Conservation (phyloP, 2,797 vertebrate species). For the Apodemus agrarius region DNA sequence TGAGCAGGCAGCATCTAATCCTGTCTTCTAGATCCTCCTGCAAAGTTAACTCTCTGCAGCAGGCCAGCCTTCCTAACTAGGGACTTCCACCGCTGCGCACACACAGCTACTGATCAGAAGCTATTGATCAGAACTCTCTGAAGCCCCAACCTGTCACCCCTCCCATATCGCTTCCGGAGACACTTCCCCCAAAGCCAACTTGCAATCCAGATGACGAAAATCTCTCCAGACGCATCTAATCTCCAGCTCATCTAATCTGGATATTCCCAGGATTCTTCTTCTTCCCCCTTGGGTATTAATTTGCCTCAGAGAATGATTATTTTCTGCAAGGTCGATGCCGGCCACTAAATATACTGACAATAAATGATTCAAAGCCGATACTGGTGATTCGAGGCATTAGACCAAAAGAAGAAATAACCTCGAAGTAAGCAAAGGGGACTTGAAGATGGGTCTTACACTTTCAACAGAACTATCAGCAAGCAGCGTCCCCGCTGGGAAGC, state of each 20-base stretch:
- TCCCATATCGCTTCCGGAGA: neutral
- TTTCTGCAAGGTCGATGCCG: slow-evolving; percentile 12
- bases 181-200: neutral
- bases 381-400: neutral
- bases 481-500: neutral
- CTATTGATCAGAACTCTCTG: neutral
- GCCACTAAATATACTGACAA: slow-evolving; percentile 2
- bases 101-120: no score
- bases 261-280: neutral
- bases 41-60: neutral
- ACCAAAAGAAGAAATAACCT: neutral
- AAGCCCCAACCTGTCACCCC: neutral
- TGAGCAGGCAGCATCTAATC: neutral
- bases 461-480: slow-evolving; percentile 5
- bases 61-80: neutral
- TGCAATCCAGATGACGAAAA: neutral
- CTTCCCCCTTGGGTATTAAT: neutral
- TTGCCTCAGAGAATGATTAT: neutral
- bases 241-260: neutral
- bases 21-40: neutral
- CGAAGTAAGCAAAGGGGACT: neutral
- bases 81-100: neutral
- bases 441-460: neutral
- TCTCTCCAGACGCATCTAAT: neutral
- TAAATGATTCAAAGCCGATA: neutral